Evolutionary conservation across 1,140 invertebrate species (phyloP).

Genomic region (Drosophila littoralis): DNA sequence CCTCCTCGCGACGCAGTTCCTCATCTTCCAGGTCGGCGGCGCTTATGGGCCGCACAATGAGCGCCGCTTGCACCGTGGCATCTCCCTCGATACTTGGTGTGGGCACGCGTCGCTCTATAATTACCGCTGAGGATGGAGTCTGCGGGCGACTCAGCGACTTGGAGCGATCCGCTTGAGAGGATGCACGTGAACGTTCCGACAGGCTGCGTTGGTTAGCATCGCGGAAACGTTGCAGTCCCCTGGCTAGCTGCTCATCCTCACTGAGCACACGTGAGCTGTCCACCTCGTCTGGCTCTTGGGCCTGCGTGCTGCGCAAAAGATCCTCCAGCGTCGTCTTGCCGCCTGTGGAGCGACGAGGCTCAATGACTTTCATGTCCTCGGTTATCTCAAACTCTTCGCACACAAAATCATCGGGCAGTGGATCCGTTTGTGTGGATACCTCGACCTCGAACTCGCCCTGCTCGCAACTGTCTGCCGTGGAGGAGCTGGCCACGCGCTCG

Average conservation of each 20-base stretch:
- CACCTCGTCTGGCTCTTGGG: slow-evolving; percentile 53
- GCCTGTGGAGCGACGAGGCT: slow-evolving; percentile 51
- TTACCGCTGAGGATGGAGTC: slow-evolving; percentile 87
- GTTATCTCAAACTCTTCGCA: slow-evolving; percentile 88
- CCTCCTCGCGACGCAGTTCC: slow-evolving; percentile 69
- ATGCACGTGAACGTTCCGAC: slow-evolving; percentile 85
- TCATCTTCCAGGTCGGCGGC: slow-evolving; percentile 76
- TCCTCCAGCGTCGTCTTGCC: slow-evolving; percentile 75
- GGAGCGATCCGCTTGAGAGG: slow-evolving; percentile 85
- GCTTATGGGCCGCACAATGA: slow-evolving; percentile 86
- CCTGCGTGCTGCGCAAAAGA: slow-evolving; percentile 64
- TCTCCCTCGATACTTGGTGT: slow-evolving; percentile 85
- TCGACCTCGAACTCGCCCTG: slow-evolving; percentile 86
- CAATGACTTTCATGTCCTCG: slow-evolving; percentile 84
- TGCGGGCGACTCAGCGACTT: slow-evolving; percentile 85
- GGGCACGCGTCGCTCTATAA: slow-evolving; percentile 86
- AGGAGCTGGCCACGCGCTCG: slow-evolving; percentile 76
- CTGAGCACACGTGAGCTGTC: slow-evolving; percentile 55
- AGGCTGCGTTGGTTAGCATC: slow-evolving; percentile 86
- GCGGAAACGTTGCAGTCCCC: slow-evolving; percentile 84
- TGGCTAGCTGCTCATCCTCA: slow-evolving; percentile 83
- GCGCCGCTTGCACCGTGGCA: slow-evolving; percentile 85
- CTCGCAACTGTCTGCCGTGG: slow-evolving; percentile 73
- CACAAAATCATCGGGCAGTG: slow-evolving; percentile 90
- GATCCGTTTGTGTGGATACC: slow-evolving; percentile 92